Evolutionary conservation across 2,797 vertebrate genomes (phyloP), one percentile per base, ranked within the genome.

Genomic region (Graptemys geographica): DNA sequence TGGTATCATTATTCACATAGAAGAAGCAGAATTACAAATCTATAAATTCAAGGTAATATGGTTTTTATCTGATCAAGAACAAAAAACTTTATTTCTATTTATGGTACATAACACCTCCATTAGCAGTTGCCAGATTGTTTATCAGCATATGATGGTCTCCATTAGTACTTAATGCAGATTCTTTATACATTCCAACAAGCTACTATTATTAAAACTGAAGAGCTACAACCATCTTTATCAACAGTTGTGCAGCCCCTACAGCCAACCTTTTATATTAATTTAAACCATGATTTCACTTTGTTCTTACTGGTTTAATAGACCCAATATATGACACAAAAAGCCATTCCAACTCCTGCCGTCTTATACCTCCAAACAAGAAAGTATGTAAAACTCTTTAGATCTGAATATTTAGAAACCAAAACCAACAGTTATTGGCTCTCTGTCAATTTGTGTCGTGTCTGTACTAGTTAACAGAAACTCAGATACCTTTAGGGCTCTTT

Each of bases 371-470:
- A 92, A 92, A 87, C 41, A 72, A 69, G 49, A 76, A 93, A 62
- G 59, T 88, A 81, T 8, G 16, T 19, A 94, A n/a, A 84, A 79
- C 15, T 62, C 7, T 47, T 87, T 2, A 3, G 53, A 94, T 92
- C 89, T 83, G 44, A 96, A 85, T 87, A 87, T 93, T 79, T 41
- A 87, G 86, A 90, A 96, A 88, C 33, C 88, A 89, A 95, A 93
- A 92, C 23, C 85, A 69, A 90, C 78, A 94, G 88, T 95, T 94
- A 52, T 79, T 87, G 84, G 88, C 85, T 95, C 27, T 25, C 85
- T 92, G 56, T 94, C 86, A 79, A 79, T 82, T 76, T 2, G 1
- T 87, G 74, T 94, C 89, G 81, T 95, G 31, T 92, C 87, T 62
- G 88, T 92, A 51, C 82, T 82, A 55, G 31, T 94, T 95, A 57